phyloP scores from a whole-genome alignment of 2,113 vertebrate species.

The Myodes glareolus region DNA sequence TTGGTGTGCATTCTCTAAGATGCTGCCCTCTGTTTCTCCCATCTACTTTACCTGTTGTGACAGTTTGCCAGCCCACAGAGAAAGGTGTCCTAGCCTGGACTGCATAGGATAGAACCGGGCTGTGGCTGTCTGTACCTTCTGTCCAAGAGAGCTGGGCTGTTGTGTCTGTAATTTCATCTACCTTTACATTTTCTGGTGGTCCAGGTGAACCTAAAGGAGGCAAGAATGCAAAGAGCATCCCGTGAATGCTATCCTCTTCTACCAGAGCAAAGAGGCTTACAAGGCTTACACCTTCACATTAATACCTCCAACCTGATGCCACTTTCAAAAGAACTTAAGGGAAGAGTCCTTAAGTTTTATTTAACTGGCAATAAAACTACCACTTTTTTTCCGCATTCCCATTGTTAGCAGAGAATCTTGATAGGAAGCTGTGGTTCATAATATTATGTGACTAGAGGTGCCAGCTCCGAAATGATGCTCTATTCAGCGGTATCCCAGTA shows the following conservation, averaged over 20 bases:
- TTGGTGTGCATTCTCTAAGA: not conserved
- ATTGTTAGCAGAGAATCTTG: constrained; percentile 25
- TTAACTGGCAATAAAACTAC: constrained; percentile 10
- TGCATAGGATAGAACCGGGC: constrained; percentile 93
- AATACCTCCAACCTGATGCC: not conserved
- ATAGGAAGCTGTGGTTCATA: constrained; percentile 7
- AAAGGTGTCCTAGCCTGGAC: constrained; percentile 94
- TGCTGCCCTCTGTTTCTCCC: not conserved
- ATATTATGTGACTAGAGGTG: not conserved
- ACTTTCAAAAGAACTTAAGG: not conserved
- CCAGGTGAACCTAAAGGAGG: constrained; percentile 92
- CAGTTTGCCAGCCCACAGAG: constrained; percentile 95
- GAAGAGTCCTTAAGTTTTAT: constrained; percentile 23
- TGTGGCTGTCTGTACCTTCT: constrained; percentile 94
- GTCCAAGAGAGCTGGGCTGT: constrained; percentile 95
- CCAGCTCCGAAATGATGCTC: not conserved
- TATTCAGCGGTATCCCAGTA: not conserved
- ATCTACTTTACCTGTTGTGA: constrained; percentile 91
- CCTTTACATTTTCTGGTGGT: constrained; percentile 91
- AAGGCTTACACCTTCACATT: not conserved
- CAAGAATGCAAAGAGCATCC: not conserved
- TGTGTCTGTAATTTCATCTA: constrained; percentile 96
- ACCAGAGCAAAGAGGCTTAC: not conserved
- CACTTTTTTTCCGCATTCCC: not conserved
- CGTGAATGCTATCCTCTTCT: not conserved